Percentiles rank a stretch among this genome's conserved stretches.
Conservation (phyloP, 2,113 vertebrate genomes). For the Oncorhynchus mykiss region DNA sequence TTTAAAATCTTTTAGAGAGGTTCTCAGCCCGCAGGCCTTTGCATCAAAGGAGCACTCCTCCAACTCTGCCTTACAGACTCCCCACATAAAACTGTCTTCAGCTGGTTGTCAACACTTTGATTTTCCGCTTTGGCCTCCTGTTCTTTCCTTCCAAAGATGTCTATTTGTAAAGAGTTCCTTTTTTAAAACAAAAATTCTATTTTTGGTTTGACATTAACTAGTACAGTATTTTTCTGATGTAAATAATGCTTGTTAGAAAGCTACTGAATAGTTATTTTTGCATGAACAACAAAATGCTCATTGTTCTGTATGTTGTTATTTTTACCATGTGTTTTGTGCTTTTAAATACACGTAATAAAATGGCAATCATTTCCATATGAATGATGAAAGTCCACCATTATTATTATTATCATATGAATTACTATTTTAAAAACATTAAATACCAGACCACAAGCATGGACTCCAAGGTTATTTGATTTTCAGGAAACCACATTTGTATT, state of each 20-base stretch:
- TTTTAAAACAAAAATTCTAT: conserved; percentile 46
- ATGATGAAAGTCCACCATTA: conserved; percentile 19
- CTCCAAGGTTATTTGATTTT: no score
- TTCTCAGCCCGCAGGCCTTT: conserved; percentile 57
- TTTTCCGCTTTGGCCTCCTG: conserved; percentile 10
- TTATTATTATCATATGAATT: neutral
- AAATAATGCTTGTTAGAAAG: conserved; percentile 70
- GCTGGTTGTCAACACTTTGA: conserved; percentile 39
- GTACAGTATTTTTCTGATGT: conserved; percentile 74
- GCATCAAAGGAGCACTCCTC: conserved; percentile 32
- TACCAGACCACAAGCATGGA: no score
- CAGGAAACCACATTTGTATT: no score
- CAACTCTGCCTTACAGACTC: conserved; percentile 37
- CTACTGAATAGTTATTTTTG: conserved; percentile 58
- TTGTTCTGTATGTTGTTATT: conserved; percentile 6
- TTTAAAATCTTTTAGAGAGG: conserved; percentile 50
- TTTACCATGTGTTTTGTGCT: conserved; percentile 62
- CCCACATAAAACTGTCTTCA: conserved; percentile 43
- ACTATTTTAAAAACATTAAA: no score
- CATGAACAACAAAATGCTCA: conserved; percentile 27
- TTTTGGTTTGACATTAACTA: conserved; percentile 63
- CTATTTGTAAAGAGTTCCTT: conserved; percentile 50
- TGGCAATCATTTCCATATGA: conserved; percentile 34
- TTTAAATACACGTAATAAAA: conserved; percentile 76
- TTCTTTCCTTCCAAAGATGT: conserved; percentile 41